Percentiles rank a stretch among this genome's conserved stretches.
These are phyloP conservation scores for Hermaeophaga mercurialis DNA, from an alignment of 2,888 invertebrate species.

Conservation along the genomic window DNA sequence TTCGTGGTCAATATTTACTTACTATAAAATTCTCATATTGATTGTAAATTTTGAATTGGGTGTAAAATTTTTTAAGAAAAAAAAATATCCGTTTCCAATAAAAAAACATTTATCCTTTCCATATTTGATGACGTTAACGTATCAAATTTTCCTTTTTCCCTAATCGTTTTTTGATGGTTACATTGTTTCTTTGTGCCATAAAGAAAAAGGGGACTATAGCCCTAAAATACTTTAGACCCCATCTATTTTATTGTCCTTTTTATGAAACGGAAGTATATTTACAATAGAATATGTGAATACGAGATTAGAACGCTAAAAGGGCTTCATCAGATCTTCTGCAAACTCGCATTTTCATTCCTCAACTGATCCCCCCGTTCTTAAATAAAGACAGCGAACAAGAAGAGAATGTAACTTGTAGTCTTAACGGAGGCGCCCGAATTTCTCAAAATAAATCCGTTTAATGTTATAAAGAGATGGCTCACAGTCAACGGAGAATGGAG, in stretches of 20 bases:
- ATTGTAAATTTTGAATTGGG: too few species aligned
- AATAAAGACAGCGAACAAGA: conserved; percentile 20
- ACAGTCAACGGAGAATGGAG: conserved; percentile 18
- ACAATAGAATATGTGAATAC: conserved; percentile 34
- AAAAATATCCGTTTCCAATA: too few species aligned
- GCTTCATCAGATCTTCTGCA: conserved; percentile 27
- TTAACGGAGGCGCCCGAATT: conserved; percentile 24
- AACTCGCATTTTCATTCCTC: conserved; percentile 16
- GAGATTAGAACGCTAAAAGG: conserved; percentile 29
- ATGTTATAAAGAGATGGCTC: conserved; percentile 33
- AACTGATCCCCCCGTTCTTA: conserved; percentile 8
- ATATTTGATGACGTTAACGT: conserved; percentile 1
- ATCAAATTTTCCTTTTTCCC: conserved; percentile 18
- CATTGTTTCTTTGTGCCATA: conserved; percentile 5
- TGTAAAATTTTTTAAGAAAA: too few species aligned
- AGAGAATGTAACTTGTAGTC: conserved; percentile 17
- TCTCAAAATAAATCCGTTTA: conserved; percentile 34
- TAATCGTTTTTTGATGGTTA: conserved; percentile 25
- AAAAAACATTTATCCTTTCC: conserved; percentile 11
- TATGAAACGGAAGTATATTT: conserved; percentile 25
- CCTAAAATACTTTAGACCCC: conserved; percentile 21
- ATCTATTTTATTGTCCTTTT: conserved; percentile 26
- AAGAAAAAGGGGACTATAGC: conserved; percentile 12
- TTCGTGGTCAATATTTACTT: too few species aligned
- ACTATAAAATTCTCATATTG: too few species aligned